Conservation (phyloP, 2,888 invertebrate species). For the Morpho deidamia region DNA sequence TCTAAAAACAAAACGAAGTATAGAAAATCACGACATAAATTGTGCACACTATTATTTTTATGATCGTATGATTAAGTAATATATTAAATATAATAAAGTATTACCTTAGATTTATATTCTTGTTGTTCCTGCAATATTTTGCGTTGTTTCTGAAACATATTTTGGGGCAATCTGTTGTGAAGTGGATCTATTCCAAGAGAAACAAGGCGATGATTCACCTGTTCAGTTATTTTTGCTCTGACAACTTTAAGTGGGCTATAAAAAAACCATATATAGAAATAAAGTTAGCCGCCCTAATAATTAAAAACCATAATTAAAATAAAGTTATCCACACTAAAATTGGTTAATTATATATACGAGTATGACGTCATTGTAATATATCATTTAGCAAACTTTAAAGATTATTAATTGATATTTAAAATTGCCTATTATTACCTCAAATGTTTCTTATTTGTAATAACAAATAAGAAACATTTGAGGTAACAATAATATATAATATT, state of each 20-base stretch:
- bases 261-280: not conserved
- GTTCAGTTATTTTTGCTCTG: conserved; percentile 65
- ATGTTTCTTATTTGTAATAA: too few species aligned
- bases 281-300: too few species aligned
- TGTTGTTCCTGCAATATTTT: conserved; percentile 77
- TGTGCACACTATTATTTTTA: too few species aligned
- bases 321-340: too few species aligned
- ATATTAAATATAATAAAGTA: not conserved
- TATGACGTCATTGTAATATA: too few species aligned
- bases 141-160: conserved; percentile 76
- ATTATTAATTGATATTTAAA: too few species aligned
- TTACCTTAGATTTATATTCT: conserved; percentile 77
- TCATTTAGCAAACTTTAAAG: too few species aligned
- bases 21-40: too few species aligned
- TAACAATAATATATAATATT: not conserved
- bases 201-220: conserved; percentile 74
- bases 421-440: too few species aligned
- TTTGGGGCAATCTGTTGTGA: conserved; percentile 77
- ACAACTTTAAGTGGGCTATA: conserved; percentile 57
- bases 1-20: conserved; percentile 46
- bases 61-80: not conserved
- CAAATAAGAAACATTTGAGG: too few species aligned
- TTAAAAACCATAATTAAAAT: too few species aligned
- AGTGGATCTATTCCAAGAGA: conserved; percentile 81
- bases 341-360: too few species aligned